Conservation (phyloP, 2,797 vertebrate genomes). For the Loris lydekkerianus region DNA sequence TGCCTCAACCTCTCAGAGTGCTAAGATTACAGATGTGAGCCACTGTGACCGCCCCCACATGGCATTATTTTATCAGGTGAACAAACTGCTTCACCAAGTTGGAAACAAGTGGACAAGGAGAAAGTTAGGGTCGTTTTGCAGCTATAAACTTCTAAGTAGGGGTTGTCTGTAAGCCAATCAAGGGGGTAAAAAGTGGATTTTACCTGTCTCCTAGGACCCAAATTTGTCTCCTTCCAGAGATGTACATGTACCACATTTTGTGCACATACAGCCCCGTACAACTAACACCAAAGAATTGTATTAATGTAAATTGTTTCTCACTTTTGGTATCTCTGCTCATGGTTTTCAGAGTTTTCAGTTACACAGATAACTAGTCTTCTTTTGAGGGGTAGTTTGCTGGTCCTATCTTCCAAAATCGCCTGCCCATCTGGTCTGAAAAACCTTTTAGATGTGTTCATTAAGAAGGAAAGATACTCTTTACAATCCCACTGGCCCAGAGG, state of each 20-base stretch:
- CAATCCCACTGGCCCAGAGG: not conserved
- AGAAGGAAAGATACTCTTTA: not conserved
- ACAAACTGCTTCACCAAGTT: not conserved
- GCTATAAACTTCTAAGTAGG: not conserved
- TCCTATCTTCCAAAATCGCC: not conserved
- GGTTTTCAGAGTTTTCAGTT: not conserved
- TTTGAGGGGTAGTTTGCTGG: not conserved
- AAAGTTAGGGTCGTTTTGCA: not conserved
- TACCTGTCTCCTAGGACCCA: not conserved
- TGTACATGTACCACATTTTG: not conserved
- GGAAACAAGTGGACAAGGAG: not conserved
- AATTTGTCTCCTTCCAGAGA: not conserved
- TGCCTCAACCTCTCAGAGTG: too few relatives aligned
- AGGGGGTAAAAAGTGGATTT: not conserved
- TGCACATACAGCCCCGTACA: not conserved
- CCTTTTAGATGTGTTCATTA: not conserved
- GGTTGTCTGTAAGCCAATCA: not conserved
- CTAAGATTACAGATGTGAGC: too few relatives aligned
- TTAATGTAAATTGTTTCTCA: not conserved
- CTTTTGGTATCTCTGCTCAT: not conserved
- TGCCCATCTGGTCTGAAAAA: not conserved
- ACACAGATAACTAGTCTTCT: not conserved
- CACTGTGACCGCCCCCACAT: too few relatives aligned
- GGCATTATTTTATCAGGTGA: not conserved
- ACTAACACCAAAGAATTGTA: not conserved